These are phyloP conservation scores for Tetrao urogallus DNA, from an alignment of 2,113 vertebrate genomes.

Conservation along the genomic window DNA sequence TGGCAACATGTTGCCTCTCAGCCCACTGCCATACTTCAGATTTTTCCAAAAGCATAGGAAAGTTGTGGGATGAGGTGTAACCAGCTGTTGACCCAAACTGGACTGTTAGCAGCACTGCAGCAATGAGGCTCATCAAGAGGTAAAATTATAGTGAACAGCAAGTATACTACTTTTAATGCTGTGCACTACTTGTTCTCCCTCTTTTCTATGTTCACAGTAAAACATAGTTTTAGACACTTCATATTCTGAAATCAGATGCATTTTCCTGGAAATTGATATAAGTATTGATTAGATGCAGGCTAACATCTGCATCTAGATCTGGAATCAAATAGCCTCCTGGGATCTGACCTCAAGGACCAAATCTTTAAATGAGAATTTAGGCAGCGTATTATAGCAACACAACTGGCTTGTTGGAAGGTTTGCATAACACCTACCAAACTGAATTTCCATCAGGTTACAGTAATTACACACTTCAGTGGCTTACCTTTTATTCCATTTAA, in stretches of 20 bases:
- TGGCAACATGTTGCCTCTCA: background rate
- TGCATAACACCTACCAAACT: slow-evolving; percentile 11
- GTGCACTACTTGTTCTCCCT: accelerated
- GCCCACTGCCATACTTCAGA: background rate
- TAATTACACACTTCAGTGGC: background rate
- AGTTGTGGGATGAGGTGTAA: accelerated
- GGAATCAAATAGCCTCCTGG: background rate
- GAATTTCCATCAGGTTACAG: background rate
- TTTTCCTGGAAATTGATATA: background rate
- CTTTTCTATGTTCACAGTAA: background rate
- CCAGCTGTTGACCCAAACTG: background rate
- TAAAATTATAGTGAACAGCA: background rate
- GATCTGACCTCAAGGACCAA: background rate
- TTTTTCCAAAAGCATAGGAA: background rate
- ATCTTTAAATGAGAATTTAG: slow-evolving; percentile 34
- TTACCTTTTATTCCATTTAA: background rate
- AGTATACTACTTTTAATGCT: background rate
- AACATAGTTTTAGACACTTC: background rate
- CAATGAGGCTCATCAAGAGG: background rate
- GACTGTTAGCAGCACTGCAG: background rate
- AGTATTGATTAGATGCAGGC: background rate
- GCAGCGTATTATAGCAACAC: background rate
- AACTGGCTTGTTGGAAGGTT: background rate
- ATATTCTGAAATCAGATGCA: background rate
- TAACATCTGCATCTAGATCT: background rate